These are phyloP conservation scores for Melanchra persicariae DNA, from an alignment of 2,888 invertebrate species.

Conservation along the genomic window DNA sequence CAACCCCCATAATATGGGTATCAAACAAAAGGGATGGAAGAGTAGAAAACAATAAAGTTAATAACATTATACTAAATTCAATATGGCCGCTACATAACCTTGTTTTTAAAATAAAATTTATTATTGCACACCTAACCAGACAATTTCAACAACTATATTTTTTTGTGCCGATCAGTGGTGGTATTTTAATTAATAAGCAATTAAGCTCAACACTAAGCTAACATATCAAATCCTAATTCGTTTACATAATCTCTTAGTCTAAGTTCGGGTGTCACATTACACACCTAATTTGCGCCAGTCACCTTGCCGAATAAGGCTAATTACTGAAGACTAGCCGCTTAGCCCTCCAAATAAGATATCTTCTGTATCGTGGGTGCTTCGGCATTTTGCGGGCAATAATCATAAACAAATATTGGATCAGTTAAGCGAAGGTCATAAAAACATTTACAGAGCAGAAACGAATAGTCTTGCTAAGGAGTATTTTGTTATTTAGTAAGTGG, in stretches of 20 bases:
- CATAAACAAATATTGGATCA: background rate
- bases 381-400: constrained; percentile 3
- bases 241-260: background rate
- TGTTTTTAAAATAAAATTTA: too few relatives aligned
- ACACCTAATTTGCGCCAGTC: constrained; percentile 14
- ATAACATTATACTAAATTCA: too few relatives aligned
- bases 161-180: background rate
- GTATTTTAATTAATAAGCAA: constrained; percentile 19
- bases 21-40: too few relatives aligned
- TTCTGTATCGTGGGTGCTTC: background rate
- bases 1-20: too few relatives aligned
- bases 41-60: too few relatives aligned
- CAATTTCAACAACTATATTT: background rate
- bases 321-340: background rate
- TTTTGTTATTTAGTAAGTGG: background rate
- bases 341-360: background rate
- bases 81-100: too few relatives aligned
- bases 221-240: constrained; percentile 19
- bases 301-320: constrained; percentile 30
- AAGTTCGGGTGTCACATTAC: constrained; percentile 8
- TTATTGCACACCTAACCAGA: background rate
- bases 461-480: background rate
- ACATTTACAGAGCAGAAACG: background rate
- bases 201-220: background rate
- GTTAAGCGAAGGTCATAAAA: background rate